A percentile compares a stretch with the other conserved stretches of the same genome.
These are phyloP conservation scores for Periparus ater DNA, from an alignment of 2,797 vertebrate genomes.

Conservation along the genomic window DNA sequence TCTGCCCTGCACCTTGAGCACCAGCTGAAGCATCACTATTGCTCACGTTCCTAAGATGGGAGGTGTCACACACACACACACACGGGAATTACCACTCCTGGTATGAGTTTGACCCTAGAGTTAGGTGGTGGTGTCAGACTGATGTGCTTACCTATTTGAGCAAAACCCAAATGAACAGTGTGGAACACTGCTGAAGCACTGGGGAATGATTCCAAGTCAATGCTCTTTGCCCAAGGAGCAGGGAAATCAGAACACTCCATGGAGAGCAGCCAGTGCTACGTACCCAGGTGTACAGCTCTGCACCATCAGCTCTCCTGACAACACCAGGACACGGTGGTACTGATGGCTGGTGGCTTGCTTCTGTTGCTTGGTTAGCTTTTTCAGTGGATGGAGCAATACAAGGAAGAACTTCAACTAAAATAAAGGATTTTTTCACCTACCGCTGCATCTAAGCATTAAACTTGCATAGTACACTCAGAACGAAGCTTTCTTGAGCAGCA, in stretches of 20 bases:
- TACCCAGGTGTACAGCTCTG: neutral
- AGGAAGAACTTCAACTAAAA: slow-evolving; percentile 4
- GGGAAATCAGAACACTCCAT: neutral
- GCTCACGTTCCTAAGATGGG: neutral
- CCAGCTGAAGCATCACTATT: neutral
- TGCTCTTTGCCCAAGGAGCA: neutral
- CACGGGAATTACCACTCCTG: neutral
- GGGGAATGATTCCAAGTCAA: neutral
- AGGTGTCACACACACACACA: neutral
- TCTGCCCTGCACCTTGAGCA: neutral
- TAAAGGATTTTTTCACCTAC: neutral
- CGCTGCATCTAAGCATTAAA: slow-evolving; percentile 13
- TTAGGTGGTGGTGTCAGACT: neutral
- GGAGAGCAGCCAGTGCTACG: neutral
- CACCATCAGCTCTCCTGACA: neutral
- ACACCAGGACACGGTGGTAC: neutral
- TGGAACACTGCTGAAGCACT: neutral
- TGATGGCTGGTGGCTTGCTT: neutral
- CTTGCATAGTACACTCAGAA: slow-evolving; percentile 57
- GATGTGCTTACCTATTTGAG: neutral
- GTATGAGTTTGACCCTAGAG: neutral
- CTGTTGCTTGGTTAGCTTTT: neutral
- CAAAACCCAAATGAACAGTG: neutral
- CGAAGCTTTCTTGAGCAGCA: neutral
- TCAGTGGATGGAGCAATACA: neutral